Conservation (phyloP, 2,113 vertebrate species). For the Ardeotis arabs region DNA sequence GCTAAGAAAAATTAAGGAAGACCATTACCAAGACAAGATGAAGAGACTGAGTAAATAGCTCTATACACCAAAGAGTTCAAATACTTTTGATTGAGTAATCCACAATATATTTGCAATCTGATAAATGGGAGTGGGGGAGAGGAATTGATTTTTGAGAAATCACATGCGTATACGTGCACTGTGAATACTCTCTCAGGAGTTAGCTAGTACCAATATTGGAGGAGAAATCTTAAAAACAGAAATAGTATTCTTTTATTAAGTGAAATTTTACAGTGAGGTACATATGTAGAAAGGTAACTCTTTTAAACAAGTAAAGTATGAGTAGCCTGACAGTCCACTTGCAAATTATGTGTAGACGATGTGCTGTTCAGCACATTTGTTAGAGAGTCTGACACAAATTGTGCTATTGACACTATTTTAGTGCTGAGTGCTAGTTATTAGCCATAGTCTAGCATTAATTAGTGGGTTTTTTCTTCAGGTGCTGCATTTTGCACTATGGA, state of each 20-base stretch:
- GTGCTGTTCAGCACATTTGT: not conserved
- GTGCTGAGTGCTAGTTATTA: not conserved
- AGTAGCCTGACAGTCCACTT: not conserved
- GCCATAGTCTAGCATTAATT: no score
- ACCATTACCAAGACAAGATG: not conserved
- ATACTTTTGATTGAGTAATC: not conserved
- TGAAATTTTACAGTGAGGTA: not conserved
- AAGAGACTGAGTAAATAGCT: not conserved
- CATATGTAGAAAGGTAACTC: not conserved
- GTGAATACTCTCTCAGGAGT: not conserved
- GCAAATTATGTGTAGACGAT: not conserved
- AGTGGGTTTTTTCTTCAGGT: not conserved
- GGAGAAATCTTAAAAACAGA: not conserved
- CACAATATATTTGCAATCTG: not conserved
- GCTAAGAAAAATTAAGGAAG: not conserved
- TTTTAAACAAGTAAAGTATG: not conserved
- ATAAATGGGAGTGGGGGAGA: accelerated
- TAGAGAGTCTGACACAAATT: not conserved
- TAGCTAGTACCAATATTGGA: accelerated
- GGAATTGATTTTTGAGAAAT: not conserved
- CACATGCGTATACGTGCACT: not conserved
- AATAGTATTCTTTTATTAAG: not conserved
- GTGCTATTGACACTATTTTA: not conserved
- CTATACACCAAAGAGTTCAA: not conserved
- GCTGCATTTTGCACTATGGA: not conserved